Base-by-base conservation (phyloP, 2,797 vertebrate genomes). In the Chelon labrosus region DNA sequence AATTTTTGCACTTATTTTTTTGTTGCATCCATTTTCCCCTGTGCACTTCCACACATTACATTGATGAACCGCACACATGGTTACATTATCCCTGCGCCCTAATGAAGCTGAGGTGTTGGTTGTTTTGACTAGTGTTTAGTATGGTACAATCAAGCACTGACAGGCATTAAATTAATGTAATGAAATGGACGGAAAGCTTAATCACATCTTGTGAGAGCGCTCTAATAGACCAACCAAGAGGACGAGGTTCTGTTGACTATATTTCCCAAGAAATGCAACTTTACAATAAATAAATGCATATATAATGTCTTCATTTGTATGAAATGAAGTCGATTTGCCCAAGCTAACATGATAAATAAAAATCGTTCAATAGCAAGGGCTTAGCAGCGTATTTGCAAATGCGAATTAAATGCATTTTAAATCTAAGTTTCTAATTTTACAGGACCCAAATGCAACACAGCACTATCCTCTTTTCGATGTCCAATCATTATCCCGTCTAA, bases 401-500 rank as follows among this genome's bases (percentile, higher is more conserved):
- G 11, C 11, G 25, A 19, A 54, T 60, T 74, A 59, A 53, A 63
- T 61, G 22, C 38, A 61, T 62, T 68, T 55, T 67, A 56, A 78
- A 76, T 61, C 71, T 10, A 60, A 77, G 58, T 63, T 52, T 35
- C 1, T 78, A 55, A 77, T 57, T 72, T 80, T 61, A 46, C 7
- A 52, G 16, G 22, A 37, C 55, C 19, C 5, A 59, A 67, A 77
- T 65, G 53, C 35, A 71, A 22, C 8, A 14, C 17, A 7, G 50
- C 51, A 4, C 37, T 59, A 61, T 90, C 64, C 69, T 83, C 70
- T 65, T 63, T 41, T 67, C 64, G 22, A 58, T 51, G 70, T 67
- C 80, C 65, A 77, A 73, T 84, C 83, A 84, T 89, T 79, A 87
- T 42, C 82, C 73, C 58, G 64, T 69, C 16, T 17, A 47, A 11